Percentiles rank a stretch among this genome's conserved stretches.
Evolutionary conservation across 35 echinoderm and acorn worm species (phyloP).

Genomic region (Heliocidaris tuberculata): DNA sequence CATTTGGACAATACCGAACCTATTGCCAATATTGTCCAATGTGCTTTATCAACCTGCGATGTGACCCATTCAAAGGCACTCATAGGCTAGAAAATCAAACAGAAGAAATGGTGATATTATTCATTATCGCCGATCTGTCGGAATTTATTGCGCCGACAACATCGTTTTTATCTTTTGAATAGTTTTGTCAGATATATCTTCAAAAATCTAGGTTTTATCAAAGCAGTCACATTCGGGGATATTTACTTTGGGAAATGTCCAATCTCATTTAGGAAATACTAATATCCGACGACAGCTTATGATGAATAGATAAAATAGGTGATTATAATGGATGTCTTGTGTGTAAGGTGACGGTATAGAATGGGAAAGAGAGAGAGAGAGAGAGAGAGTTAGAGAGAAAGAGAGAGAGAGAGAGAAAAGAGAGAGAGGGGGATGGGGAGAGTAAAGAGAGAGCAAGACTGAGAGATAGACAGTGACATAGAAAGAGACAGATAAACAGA

Average conservation of each 20-base stretch:
- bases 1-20: not conserved
- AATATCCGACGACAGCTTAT: not conserved
- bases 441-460: too few species aligned
- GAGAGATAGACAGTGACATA: not conserved
- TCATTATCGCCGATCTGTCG: not conserved
- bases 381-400: too few species aligned
- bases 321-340: not conserved
- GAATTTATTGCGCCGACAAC: not conserved
- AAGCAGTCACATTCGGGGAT: too few species aligned
- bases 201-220: not conserved
- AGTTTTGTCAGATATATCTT: not conserved
- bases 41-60: not conserved
- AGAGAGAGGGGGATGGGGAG: too few species aligned
- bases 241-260: not conserved
- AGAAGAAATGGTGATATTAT: not conserved
- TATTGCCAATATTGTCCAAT: not conserved
- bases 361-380: too few species aligned
- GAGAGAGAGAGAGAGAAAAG: too few species aligned
- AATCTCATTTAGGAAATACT: not conserved
- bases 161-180: not conserved
- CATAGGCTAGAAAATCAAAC: not conserved
- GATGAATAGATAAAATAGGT: not conserved
- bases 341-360: not conserved
- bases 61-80: not conserved
- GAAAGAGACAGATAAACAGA: not conserved